These are phyloP conservation scores for Limnephilus marmoratus DNA, from an alignment of 2,888 invertebrate species.

Conservation along the genomic window DNA sequence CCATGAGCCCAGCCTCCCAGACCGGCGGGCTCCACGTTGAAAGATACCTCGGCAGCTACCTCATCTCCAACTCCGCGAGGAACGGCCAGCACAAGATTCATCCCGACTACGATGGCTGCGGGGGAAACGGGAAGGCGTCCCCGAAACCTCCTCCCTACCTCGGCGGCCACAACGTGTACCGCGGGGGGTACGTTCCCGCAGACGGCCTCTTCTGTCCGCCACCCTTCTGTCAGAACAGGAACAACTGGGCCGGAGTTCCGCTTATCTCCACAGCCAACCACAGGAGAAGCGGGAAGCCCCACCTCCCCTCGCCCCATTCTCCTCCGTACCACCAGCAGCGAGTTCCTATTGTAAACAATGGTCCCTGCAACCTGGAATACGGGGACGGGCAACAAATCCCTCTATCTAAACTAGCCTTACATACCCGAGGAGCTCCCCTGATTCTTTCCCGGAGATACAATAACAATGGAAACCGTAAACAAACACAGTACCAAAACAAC, in stretches of 20 bases:
- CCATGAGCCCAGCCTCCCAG: constrained; percentile 64
- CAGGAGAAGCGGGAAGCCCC: constrained; percentile 70
- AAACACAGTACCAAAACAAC: constrained; percentile 53
- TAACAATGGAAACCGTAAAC: constrained; percentile 66
- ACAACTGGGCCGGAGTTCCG: constrained; percentile 89
- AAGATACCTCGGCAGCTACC: constrained; percentile 80
- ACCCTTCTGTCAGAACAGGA: constrained; percentile 77
- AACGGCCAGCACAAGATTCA: constrained; percentile 56
- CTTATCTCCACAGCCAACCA: constrained; percentile 87
- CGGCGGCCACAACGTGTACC: constrained; percentile 72
- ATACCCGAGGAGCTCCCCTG: constrained; percentile 91
- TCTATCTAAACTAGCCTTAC: constrained; percentile 86
- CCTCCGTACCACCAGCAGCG: constrained; percentile 62
- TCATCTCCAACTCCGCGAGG: constrained; percentile 72
- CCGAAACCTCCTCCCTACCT: constrained; percentile 61
- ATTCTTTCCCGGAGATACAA: constrained; percentile 83
- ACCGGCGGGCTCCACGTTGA: constrained; percentile 78
- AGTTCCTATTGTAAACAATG: constrained; percentile 55
- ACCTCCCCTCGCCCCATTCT: constrained; percentile 51
- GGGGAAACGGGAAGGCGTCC: constrained; percentile 46
- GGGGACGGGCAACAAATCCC: constrained; percentile 72
- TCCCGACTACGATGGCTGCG: constrained; percentile 49
- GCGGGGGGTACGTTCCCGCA: constrained; percentile 59
- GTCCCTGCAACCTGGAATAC: constrained; percentile 68
- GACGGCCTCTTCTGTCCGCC: constrained; percentile 69